These are phyloP conservation scores for Cheilosia scutellata DNA, from an alignment of 2,888 invertebrate species.

Conservation along the genomic window DNA sequence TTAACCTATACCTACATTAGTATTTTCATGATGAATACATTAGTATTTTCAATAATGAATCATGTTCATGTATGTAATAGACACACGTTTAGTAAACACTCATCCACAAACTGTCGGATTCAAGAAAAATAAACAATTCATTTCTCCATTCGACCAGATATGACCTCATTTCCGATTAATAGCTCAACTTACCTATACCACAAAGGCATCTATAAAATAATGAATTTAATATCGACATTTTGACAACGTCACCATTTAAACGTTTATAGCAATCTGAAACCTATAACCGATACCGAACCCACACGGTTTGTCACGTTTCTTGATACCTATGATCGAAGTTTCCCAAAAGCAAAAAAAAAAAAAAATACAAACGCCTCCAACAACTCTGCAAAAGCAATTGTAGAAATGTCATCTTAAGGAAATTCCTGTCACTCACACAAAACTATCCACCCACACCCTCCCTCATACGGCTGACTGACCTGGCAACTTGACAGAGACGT, in stretches of 20 bases:
- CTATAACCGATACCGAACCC: constrained; percentile 4
- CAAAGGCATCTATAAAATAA: constrained; percentile 14
- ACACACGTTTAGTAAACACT: neutral
- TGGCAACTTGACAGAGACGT: constrained; percentile 57
- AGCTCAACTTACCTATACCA: neutral
- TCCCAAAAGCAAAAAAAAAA: constrained; percentile 1
- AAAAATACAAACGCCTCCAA: constrained; percentile 1
- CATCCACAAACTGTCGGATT: neutral
- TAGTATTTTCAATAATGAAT: no score
- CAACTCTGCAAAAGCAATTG: constrained; percentile 37
- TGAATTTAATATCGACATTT: constrained; percentile 29
- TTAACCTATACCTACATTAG: no score
- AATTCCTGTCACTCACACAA: constrained; percentile 61
- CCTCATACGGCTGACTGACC: constrained; percentile 14
- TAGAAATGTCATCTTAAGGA: constrained; percentile 55
- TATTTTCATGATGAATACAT: no score
- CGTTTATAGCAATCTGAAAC: constrained; percentile 15
- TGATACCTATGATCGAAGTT: neutral
- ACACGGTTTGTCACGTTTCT: constrained; percentile 2
- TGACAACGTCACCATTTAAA: constrained; percentile 16
- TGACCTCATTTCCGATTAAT: constrained; percentile 45
- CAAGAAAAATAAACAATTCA: constrained; percentile 1
- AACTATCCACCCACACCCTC: constrained; percentile 57
- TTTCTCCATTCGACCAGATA: constrained; percentile 10
- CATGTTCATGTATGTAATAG: neutral